Percentiles rank a stretch among this genome's conserved stretches.
Conservation (phyloP, 2,797 vertebrate genomes). For the Trachops cirrhosus region DNA sequence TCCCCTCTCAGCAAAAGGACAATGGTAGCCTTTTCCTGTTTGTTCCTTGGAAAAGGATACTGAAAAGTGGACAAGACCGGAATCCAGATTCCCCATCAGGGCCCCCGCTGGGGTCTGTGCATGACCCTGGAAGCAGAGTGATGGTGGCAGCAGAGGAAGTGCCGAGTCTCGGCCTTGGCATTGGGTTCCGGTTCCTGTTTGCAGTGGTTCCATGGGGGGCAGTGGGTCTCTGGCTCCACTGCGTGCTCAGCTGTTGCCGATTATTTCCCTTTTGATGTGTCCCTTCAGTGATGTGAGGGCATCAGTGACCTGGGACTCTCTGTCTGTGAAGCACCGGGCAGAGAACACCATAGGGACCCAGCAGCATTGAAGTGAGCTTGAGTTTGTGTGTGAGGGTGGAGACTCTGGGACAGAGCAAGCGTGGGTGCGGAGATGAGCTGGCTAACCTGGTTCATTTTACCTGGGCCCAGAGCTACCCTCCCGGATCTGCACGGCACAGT, state of each 20-base stretch:
- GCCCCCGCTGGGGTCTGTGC: not conserved
- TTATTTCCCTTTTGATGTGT: not conserved
- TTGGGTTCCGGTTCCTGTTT: accelerated
- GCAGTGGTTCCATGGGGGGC: not conserved
- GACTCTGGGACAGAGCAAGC: not conserved
- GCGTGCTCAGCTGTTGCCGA: not conserved
- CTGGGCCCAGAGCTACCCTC: not conserved
- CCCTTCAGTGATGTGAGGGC: not conserved
- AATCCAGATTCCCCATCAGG: not conserved
- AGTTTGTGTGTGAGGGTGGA: not conserved
- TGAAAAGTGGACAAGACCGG: not conserved
- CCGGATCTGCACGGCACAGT: not conserved
- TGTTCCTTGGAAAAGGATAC: not conserved
- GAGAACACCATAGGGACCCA: not conserved
- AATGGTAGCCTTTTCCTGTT: not conserved
- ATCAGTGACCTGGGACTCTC: not conserved
- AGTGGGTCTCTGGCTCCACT: not conserved
- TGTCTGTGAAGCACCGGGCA: not conserved
- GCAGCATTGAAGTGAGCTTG: not conserved
- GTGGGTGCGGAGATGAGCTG: too few relatives aligned
- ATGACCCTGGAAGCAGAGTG: not conserved
- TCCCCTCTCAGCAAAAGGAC: not conserved
- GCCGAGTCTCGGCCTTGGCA: not conserved
- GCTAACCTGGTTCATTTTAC: not conserved
- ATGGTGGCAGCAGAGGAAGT: not conserved